Base-by-base conservation (phyloP, 1,140 invertebrate species). In the Planococcus citri region DNA sequence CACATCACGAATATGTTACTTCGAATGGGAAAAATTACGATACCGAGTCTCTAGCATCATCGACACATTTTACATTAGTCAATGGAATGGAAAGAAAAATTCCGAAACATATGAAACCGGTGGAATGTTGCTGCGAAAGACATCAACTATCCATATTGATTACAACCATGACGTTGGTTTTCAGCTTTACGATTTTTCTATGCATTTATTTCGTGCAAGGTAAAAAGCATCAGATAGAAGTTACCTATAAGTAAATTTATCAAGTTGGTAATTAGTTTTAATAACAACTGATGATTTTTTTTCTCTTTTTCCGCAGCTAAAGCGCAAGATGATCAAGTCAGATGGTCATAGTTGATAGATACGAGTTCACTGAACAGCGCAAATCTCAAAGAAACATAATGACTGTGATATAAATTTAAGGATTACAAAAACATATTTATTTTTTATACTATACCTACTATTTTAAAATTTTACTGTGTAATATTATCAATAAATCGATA, bases 31-130 rank as follows among this genome's bases (percentile, higher is more conserved):
- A 74, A 41, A 68, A 72, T 51, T 75, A 82, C 68, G 88, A 90
- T 74, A 83, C 83, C 37, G 82, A 82, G 22, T 91, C 88, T n/a
- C 81, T 90, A 70, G 88, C 88, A 27, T 90, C 88, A 77, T 91
- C 88, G 70, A 91, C 88, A 70, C 88, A 92, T 78, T 92, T 91
- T 76, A 92, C 89, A 4, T 87, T 91, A 51, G 85, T 91, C 60
- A 90, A 90, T 76, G 87, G 88, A 17, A 85, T 89, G 74, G 85
- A 85, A 38, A 84, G 58, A 75, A 78, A 68, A 74, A 22, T 41
- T 25, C 33, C 68, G 25, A 71, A 67, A 12, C 61, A 68, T 24
- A 76, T 70, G 77, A 79, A 70, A 70, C 72, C 67, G 73, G 71
- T 60, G 74, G 79, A 73, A 71, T 87, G 86, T 73, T 87, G 85